Percentiles rank a stretch among this genome's conserved stretches.
These are phyloP conservation scores for Eubasilissa splendida DNA, from an alignment of 2,888 invertebrate genomes.

Conservation along the genomic window DNA sequence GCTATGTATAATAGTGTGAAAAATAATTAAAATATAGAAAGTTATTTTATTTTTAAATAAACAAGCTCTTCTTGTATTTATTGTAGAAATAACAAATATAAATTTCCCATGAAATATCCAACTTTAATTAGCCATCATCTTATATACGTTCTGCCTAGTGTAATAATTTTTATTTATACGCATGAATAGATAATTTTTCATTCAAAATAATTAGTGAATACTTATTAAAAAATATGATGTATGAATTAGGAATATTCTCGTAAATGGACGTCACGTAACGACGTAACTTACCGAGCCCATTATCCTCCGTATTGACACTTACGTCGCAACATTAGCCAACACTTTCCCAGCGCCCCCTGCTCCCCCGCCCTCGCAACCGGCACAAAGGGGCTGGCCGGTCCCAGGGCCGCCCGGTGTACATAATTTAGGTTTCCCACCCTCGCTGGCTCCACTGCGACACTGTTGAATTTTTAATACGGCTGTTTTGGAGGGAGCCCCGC, in stretches of 20 bases:
- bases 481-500: conserved; percentile 50
- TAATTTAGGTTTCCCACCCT: conserved; percentile 28
- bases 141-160: no score
- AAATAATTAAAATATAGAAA: no score
- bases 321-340: conserved; percentile 23
- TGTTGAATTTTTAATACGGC: conserved; percentile 57
- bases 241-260: conserved; percentile 1
- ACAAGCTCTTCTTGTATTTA: no score
- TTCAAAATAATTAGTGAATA: no score
- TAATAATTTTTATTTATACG: no score
- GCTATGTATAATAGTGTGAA: no score
- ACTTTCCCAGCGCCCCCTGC: conserved; percentile 6
- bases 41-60: no score
- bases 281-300: background rate
- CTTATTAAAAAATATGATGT: background rate
- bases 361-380: background rate
- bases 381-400: background rate
- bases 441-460: conserved; percentile 56
- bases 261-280: conserved; percentile 8
- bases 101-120: no score
- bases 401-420: conserved; percentile 31
- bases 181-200: no score
- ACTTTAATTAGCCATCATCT: no score
- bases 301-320: conserved; percentile 34
- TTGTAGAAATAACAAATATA: no score